These are phyloP conservation scores for Aphidius colemani DNA, from an alignment of 2,888 invertebrate species.

Conservation along the genomic window DNA sequence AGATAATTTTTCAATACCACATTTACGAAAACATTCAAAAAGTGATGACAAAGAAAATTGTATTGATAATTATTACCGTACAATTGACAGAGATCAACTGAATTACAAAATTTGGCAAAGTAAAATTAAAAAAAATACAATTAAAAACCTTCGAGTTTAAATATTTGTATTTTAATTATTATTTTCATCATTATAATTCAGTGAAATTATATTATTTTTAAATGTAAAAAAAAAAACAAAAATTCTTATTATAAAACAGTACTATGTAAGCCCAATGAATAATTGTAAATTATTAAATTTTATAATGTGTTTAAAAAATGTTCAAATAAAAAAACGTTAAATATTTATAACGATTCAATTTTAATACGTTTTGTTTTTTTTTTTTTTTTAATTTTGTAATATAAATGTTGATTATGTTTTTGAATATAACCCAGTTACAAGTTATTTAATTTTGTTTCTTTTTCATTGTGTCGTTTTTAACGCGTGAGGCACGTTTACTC, in stretches of 20 bases:
- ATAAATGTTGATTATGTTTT: background rate
- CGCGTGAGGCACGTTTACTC: too few species aligned
- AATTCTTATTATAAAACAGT: slow-evolving; percentile 1
- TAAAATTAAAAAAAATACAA: slow-evolving; percentile 32
- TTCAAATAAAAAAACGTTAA: background rate
- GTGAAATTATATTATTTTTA: slow-evolving; percentile 4
- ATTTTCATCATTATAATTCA: background rate
- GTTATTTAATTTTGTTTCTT: slow-evolving; percentile 1
- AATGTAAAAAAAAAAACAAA: background rate
- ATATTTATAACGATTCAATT: slow-evolving; percentile 65
- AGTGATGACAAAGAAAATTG: slow-evolving; percentile 26
- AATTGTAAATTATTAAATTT: background rate
- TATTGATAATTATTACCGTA: background rate
- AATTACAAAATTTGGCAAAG: slow-evolving; percentile 18
- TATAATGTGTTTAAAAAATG: too few species aligned
- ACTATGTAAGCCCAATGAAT: background rate
- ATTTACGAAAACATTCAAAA: background rate
- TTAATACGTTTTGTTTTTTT: slow-evolving; percentile 56
- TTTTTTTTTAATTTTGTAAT: background rate
- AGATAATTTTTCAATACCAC: background rate
- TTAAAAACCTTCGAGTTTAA: slow-evolving; percentile 44
- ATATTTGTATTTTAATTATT: background rate
- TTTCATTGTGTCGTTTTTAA: too few species aligned
- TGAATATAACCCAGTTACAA: slow-evolving; percentile 20
- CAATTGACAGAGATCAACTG: slow-evolving; percentile 8